Conservation (phyloP, 2,113 vertebrate species). For the Chamaea fasciata region DNA sequence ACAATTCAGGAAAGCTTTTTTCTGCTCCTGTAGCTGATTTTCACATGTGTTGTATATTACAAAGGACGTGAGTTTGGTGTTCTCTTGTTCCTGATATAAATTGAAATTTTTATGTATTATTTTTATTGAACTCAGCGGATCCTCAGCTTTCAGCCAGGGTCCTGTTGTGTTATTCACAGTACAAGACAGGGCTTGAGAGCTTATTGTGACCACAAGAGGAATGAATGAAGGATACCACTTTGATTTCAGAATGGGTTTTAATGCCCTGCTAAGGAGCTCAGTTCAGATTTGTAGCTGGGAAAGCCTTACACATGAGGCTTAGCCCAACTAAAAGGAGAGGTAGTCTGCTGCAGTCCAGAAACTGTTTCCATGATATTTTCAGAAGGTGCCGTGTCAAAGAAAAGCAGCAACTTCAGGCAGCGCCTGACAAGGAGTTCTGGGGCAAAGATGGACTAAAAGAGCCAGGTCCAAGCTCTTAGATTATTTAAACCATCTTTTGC, state of each 20-base stretch:
- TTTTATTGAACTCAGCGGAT: not conserved
- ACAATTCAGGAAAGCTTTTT: not conserved
- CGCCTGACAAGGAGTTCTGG: not conserved
- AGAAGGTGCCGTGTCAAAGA: not conserved
- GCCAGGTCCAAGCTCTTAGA: not conserved
- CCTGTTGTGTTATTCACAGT: not conserved
- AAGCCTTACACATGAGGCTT: not conserved
- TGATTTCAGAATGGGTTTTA: not conserved
- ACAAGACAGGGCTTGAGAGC: not conserved
- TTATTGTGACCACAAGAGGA: not conserved
- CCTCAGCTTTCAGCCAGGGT: not conserved
- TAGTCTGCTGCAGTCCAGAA: not conserved
- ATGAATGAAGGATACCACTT: not conserved
- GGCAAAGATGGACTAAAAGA: not conserved
- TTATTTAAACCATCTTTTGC: not conserved
- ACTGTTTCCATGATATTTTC: not conserved
- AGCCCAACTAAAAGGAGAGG: not conserved
- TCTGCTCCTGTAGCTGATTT: not conserved
- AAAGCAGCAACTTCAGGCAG: not conserved
- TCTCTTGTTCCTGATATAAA: not conserved
- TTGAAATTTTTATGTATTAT: not conserved
- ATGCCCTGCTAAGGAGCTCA: not conserved
- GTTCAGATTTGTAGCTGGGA: not conserved
- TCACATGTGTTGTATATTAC: constrained; percentile 16
- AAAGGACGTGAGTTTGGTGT: not conserved